Evolutionary conservation across 2,113 vertebrate species (phyloP).

Genomic region (Ailuropoda melanoleuca): DNA sequence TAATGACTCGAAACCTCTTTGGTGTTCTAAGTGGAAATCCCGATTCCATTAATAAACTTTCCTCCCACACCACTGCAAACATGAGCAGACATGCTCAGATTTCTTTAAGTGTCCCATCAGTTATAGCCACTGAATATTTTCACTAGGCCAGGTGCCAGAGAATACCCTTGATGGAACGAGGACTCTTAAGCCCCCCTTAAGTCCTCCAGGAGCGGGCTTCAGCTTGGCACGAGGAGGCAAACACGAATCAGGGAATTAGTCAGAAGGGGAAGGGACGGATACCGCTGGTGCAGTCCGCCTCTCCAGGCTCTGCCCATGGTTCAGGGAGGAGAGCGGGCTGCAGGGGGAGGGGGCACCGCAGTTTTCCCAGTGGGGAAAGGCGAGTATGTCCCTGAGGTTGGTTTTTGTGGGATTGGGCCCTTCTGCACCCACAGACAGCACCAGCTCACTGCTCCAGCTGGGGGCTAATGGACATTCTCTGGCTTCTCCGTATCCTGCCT

Average conservation of each 20-base stretch:
- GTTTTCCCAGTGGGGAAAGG: not conserved
- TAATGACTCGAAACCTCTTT: not conserved
- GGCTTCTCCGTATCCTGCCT: not conserved
- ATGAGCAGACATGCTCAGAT: not conserved
- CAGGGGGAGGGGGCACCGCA: too few relatives aligned
- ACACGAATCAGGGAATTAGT: not conserved
- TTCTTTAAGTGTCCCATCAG: not conserved
- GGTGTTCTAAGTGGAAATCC: not conserved
- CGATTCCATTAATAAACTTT: fast-evolving
- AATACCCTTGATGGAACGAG: not conserved
- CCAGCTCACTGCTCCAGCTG: not conserved
- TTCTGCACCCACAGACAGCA: not conserved
- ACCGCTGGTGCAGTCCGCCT: not conserved
- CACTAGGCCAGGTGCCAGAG: not conserved
- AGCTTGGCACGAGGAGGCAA: not conserved
- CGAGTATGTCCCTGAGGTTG: not conserved
- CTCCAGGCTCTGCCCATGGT: fast-evolving
- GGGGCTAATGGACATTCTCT: not conserved
- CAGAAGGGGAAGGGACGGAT: not conserved
- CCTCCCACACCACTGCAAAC: not conserved
- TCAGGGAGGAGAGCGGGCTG: not conserved
- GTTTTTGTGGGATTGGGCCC: not conserved
- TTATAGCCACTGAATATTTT: not conserved
- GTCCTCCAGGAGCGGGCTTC: not conserved
- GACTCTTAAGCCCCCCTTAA: not conserved